A percentile compares a stretch with the other conserved stretches of the same genome.
These are phyloP conservation scores for Fistularia tabacaria DNA, from an alignment of 2,797 vertebrate species.

Conservation along the genomic window DNA sequence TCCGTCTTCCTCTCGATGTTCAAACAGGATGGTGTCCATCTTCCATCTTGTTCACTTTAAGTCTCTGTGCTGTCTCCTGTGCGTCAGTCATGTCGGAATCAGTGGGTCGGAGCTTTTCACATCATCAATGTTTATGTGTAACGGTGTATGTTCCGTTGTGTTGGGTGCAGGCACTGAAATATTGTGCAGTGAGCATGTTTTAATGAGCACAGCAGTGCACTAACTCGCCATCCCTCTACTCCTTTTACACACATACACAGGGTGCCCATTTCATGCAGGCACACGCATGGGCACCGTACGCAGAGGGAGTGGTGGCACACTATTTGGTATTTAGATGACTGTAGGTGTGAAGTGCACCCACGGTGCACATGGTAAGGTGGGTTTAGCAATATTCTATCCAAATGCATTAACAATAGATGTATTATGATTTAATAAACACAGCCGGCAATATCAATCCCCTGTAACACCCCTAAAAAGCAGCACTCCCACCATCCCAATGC, in stretches of 20 bases:
- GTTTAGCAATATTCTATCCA: slow-evolving; percentile 6
- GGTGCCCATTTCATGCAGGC: slow-evolving; percentile 34
- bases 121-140: slow-evolving; percentile 20
- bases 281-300: slow-evolving; percentile 22
- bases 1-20: slow-evolving; percentile 9
- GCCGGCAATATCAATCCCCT: background rate
- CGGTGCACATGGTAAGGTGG: background rate
- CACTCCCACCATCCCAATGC: slow-evolving; percentile 1
- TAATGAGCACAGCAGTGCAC: slow-evolving; percentile 58
- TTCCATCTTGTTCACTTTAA: slow-evolving; percentile 5
- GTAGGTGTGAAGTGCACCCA: slow-evolving; percentile 3
- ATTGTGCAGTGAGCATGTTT: slow-evolving; percentile 64
- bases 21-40: background rate
- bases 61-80: slow-evolving; percentile 13
- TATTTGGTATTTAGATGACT: slow-evolving; percentile 18
- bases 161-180: slow-evolving; percentile 67
- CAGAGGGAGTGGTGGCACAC: slow-evolving; percentile 29
- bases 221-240: slow-evolving; percentile 22
- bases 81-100: slow-evolving; percentile 34
- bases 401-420: slow-evolving; percentile 1
- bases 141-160: slow-evolving; percentile 34
- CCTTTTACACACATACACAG: slow-evolving; percentile 28
- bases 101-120: slow-evolving; percentile 36
- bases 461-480: slow-evolving; percentile 21
- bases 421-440: too few species aligned